Base-by-base conservation (phyloP, 2,113 vertebrate genomes). In the Hippoglossus stenolepis region DNA sequence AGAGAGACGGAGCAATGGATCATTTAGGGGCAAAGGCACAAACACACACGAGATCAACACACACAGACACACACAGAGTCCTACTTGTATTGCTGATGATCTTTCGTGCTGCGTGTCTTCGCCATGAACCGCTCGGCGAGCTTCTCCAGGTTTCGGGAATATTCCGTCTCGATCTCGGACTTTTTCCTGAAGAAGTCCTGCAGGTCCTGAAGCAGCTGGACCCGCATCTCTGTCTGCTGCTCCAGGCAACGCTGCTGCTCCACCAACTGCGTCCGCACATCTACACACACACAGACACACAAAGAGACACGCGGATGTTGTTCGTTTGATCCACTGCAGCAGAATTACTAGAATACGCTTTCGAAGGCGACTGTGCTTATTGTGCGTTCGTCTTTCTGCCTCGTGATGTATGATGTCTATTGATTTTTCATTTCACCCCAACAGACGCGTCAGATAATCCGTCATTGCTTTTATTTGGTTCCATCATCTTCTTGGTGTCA, bases 141-240 rank as follows among this genome's bases (percentile, higher is more conserved):
- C 92, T 99, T 99, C 93, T 99, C 98, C 93, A 99, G 94, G 93
- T 98, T 99, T 67, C 97, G 93, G 3, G 98, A 99, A 81, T 99
- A 99, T 85, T 99, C 98, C 69, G 97, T 97, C 88, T 99, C 98
- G 17, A 99, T 99, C 92, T 99, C 98, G 0, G 98, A 94, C 93
- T 99, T 99, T 93, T 99, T 99, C 67, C 98, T 95, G 95, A 99
- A 99, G 95, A 99, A 99, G 94, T 99, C 98, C 93, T 99, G 98
- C 89, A 99, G 94, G 91, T 99, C 98, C 90, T 99, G 98, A 24
- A 99, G 94, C 69, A 99, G 95, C 93, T 99, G 98, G 54, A 98
- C 98, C 43, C 98, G 94, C 88, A 99, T 96, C 85, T 99, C 98
- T 11, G 97, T 98, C 92, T 99, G 98, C 89, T 99, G 98, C 91